Conservation (phyloP, 2,797 vertebrate species). For the Alca torda region DNA sequence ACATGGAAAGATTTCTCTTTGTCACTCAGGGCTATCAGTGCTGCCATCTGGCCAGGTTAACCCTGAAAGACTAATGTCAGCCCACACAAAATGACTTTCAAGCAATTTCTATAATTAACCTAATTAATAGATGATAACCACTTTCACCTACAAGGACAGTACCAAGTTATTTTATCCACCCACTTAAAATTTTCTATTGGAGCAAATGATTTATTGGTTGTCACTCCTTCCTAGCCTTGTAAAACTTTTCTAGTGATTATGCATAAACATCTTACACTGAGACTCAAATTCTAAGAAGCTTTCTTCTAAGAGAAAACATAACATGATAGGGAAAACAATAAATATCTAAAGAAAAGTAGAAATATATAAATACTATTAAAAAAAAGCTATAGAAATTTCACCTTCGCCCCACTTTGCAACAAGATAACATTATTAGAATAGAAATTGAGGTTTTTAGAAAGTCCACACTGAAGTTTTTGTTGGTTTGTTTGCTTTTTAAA, state of each 20-base stretch:
- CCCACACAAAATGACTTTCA: background rate
- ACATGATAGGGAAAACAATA: background rate
- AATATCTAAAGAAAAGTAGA: background rate
- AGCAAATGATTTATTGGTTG: background rate
- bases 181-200: background rate
- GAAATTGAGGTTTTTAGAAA: background rate
- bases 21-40: background rate
- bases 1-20: background rate
- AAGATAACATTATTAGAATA: background rate
- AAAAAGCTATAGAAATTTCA: background rate
- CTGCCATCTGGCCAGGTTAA: background rate
- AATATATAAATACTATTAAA: background rate
- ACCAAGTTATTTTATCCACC: background rate
- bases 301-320: background rate
- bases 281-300: background rate
- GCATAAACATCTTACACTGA: background rate
- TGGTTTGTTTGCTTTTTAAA: background rate
- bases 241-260: background rate
- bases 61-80: background rate
- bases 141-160: background rate
- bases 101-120: background rate
- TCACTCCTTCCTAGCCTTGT: background rate
- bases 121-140: background rate
- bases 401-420: background rate
- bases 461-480: background rate